phyloP scores from a whole-genome alignment of 2,888 invertebrate genomes.

The Steinernema carpocapsae region DNA sequence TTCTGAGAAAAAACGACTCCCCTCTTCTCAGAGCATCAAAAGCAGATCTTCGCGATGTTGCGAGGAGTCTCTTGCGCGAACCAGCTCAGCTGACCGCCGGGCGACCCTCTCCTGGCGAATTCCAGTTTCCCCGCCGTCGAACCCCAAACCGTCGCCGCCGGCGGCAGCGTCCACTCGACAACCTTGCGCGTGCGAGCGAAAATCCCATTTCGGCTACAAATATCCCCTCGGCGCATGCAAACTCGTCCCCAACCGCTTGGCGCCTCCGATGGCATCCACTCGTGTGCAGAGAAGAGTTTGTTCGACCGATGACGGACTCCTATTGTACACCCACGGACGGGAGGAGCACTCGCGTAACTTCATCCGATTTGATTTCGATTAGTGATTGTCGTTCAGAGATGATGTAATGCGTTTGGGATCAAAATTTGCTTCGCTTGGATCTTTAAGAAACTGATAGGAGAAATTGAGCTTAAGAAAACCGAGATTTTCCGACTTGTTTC shows the following conservation, averaged over 20 bases:
- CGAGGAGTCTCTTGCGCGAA: conserved; percentile 10
- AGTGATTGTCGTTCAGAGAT: not conserved
- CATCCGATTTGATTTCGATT: conserved; percentile 6
- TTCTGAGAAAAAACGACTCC: not conserved
- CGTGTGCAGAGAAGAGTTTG: no score
- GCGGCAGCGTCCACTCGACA: not conserved
- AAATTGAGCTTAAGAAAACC: no score
- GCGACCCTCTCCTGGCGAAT: not conserved
- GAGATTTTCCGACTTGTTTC: no score
- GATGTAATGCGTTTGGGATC: no score
- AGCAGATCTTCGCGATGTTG: not conserved
- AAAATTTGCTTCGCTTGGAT: no score
- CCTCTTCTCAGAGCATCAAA: not conserved
- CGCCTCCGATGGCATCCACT: conserved; percentile 14
- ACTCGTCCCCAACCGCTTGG: not conserved
- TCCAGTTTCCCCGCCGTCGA: conserved; percentile 6
- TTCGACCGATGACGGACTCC: no score
- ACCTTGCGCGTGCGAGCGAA: conserved; percentile 10
- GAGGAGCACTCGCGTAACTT: no score
- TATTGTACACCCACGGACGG: no score
- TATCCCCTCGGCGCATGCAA: not conserved
- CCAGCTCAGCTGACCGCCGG: not conserved
- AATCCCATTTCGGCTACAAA: conserved; percentile 18
- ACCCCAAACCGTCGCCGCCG: no score
- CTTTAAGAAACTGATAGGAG: no score